These are phyloP conservation scores for Petaurus breviceps DNA, from an alignment of 2,113 vertebrate species.

Conservation along the genomic window DNA sequence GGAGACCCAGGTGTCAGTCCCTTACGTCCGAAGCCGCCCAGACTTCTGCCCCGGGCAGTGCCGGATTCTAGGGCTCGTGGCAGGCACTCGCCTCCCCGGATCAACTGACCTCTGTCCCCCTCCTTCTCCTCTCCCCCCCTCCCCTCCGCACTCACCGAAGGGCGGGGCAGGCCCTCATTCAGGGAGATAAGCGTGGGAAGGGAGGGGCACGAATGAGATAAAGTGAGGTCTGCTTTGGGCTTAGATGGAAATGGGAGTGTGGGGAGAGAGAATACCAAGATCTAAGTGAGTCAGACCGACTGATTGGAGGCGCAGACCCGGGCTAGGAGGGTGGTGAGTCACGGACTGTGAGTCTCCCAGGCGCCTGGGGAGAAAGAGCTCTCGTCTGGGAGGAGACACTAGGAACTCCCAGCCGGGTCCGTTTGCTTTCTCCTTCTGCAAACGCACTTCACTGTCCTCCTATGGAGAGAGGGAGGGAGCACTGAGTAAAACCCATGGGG, in stretches of 20 bases:
- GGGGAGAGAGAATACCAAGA: background rate
- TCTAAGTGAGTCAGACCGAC: background rate
- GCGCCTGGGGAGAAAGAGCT: background rate
- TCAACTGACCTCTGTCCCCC: slow-evolving; percentile 52
- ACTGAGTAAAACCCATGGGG: background rate
- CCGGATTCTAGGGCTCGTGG: slow-evolving; percentile 60
- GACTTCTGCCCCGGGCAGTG: slow-evolving; percentile 40
- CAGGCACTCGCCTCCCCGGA: slow-evolving; percentile 39
- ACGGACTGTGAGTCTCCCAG: background rate
- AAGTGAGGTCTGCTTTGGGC: background rate
- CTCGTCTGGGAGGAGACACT: background rate
- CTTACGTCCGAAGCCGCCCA: background rate
- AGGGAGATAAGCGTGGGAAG: background rate
- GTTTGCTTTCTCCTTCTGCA: background rate
- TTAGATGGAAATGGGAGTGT: background rate
- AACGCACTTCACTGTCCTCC: background rate
- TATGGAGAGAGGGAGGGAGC: too few relatives aligned
- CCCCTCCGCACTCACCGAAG: background rate
- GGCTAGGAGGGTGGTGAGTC: background rate
- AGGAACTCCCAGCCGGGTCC: background rate
- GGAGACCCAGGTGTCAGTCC: background rate
- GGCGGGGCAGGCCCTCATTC: background rate
- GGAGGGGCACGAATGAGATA: background rate
- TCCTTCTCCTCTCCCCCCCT: slow-evolving; percentile 7
- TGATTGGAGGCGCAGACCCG: background rate